Evolutionary conservation across 2,797 vertebrate genomes (phyloP).

Genomic region (Diceros bicornis): DNA sequence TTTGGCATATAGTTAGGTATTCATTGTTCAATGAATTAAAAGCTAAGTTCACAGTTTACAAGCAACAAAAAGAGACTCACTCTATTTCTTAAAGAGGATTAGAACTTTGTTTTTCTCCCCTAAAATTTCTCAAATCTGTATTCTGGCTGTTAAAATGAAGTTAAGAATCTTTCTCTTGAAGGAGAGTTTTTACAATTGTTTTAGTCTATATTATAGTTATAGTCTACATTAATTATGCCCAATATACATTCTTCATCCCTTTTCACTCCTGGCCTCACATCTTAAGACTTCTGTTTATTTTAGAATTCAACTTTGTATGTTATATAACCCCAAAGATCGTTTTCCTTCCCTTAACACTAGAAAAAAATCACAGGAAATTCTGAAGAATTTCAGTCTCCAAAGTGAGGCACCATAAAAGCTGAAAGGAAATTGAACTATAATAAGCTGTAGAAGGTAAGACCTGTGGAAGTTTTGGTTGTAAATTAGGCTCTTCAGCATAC

Average conservation of each 20-base stretch:
- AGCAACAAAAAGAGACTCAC: background rate
- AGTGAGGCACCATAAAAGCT: background rate
- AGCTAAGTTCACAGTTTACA: background rate
- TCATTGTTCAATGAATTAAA: background rate
- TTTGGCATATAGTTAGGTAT: background rate
- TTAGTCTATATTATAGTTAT: background rate
- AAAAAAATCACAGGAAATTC: constrained; percentile 20
- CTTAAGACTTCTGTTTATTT: constrained; percentile 50
- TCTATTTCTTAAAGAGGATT: background rate
- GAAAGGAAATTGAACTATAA: background rate
- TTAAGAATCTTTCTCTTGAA: background rate
- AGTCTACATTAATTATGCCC: background rate
- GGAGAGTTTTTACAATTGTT: background rate
- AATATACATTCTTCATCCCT: background rate
- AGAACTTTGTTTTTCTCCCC: background rate
- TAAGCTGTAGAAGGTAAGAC: background rate
- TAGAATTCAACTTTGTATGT: background rate
- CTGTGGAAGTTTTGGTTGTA: background rate
- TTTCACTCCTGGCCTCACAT: background rate
- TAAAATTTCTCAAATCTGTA: constrained; percentile 38
- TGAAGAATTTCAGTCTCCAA: constrained; percentile 9
- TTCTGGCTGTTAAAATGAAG: background rate
- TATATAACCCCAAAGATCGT: background rate
- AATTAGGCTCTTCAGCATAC: background rate
- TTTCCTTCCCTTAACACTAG: background rate